phyloP scores from a whole-genome alignment of 1,140 invertebrate genomes.

The Holcopasites calliopsidis region DNA sequence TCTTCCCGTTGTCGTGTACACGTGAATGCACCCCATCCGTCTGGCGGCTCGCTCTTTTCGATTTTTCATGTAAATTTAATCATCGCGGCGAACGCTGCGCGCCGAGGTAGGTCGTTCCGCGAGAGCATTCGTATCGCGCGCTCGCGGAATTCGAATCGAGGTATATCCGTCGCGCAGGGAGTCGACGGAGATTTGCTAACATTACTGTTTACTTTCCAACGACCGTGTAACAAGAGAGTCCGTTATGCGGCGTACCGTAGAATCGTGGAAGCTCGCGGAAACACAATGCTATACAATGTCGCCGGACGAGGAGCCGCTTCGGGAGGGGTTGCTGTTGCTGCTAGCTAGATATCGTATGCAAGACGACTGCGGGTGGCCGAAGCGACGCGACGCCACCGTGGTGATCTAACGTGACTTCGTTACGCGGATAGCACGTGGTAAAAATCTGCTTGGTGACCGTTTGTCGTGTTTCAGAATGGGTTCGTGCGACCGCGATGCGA shows the following conservation, averaged over 20 bases:
- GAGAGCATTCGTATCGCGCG: not conserved
- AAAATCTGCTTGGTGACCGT: too few relatives aligned
- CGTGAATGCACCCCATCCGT: not conserved
- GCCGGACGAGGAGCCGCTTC: conserved; percentile 19
- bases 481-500: too few relatives aligned
- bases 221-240: not conserved
- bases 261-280: conserved; percentile 2
- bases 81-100: not conserved
- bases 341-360: not conserved
- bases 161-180: not conserved
- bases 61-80: conserved; percentile 42
- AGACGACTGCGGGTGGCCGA: conserved; percentile 18
- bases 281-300: conserved; percentile 14
- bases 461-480: too few relatives aligned
- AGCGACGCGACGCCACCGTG: not conserved
- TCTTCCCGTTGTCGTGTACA: not conserved
- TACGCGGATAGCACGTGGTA: not conserved
- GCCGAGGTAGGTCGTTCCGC: not conserved
- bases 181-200: not conserved
- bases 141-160: not conserved
- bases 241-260: conserved; percentile 2
- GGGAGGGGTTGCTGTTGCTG: not conserved
- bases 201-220: not conserved
- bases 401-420: conserved; percentile 14
- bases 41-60: not conserved